Evolutionary conservation across 2,888 invertebrate genomes (phyloP).

Genomic region (Eueremaeus valkanovi): DNA sequence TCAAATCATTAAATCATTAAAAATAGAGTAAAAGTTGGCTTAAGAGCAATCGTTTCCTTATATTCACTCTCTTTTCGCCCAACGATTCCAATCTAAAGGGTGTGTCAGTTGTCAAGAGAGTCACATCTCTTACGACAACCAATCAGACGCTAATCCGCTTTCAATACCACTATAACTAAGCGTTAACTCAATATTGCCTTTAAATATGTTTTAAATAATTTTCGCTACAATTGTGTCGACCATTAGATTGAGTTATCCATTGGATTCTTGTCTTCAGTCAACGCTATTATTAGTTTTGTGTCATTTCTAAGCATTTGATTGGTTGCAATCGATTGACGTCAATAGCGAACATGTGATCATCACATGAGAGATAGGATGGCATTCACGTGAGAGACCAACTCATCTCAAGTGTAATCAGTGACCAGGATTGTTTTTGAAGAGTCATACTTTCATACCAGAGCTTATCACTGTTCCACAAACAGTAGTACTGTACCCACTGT

Average conservation of each 20-base stretch:
- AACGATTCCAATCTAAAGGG: constrained; percentile 4
- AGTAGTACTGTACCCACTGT: too few species aligned
- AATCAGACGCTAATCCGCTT: not conserved
- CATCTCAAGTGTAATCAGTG: not conserved
- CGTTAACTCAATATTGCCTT: not conserved
- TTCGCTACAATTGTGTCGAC: not conserved
- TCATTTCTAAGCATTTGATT: not conserved
- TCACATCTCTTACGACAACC: constrained; percentile 10
- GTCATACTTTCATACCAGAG: too few species aligned
- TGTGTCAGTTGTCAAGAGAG: constrained; percentile 23
- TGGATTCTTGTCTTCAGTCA: not conserved
- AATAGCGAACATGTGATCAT: constrained; percentile 9
- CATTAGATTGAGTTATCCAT: not conserved
- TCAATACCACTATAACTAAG: not conserved
- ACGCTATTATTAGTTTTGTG: not conserved
- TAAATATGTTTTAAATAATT: not conserved
- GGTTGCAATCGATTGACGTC: not conserved
- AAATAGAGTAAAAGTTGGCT: constrained; percentile 7
- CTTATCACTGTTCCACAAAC: too few species aligned
- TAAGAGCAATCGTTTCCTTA: constrained; percentile 2
- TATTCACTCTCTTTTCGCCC: not conserved
- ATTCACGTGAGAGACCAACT: constrained; percentile 18
- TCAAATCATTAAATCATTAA: not conserved
- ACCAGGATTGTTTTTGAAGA: too few species aligned
- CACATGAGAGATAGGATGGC: constrained; percentile 15